Evolutionary conservation across 2,888 invertebrate species (phyloP).

Genomic region (Nomada fabriciana): DNA sequence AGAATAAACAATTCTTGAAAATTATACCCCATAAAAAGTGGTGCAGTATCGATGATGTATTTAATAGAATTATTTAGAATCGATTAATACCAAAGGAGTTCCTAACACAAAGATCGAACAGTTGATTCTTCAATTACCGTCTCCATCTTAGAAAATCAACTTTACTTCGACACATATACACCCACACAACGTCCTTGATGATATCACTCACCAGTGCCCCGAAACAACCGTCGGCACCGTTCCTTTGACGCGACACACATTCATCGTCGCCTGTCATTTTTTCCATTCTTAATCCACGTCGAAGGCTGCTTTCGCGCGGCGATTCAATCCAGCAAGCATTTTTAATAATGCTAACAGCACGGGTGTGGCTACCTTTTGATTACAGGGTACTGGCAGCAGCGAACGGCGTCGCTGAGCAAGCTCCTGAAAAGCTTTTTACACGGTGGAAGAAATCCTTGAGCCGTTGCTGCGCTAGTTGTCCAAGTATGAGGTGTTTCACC

Average conservation of each 20-base stretch:
- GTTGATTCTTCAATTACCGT: background rate
- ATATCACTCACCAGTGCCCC: background rate
- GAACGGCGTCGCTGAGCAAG: constrained; percentile 62
- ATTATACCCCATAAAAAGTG: too few species aligned
- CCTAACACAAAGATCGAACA: background rate
- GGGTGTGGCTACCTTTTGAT: constrained; percentile 53
- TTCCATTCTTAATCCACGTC: constrained; percentile 33
- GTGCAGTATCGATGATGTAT: background rate
- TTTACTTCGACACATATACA: constrained; percentile 7
- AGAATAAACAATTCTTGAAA: too few species aligned
- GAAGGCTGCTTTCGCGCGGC: constrained; percentile 43
- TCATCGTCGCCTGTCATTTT: constrained; percentile 28
- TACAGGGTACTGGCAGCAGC: constrained; percentile 72
- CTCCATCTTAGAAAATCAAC: background rate
- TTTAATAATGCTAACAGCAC: constrained; percentile 60
- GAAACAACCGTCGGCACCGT: background rate
- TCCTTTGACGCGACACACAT: constrained; percentile 8
- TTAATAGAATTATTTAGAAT: background rate
- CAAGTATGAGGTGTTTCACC: constrained; percentile 79
- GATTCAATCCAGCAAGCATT: constrained; percentile 39
- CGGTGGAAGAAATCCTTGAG: constrained; percentile 73
- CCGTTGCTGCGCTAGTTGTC: constrained; percentile 74
- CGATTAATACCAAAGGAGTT: too few species aligned
- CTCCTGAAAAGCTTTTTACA: constrained; percentile 64
- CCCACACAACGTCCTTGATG: constrained; percentile 14